Percentiles rank a stretch among this genome's conserved stretches.
phyloP scores from a whole-genome alignment of 2,797 vertebrate species.

The Gouania willdenowi region DNA sequence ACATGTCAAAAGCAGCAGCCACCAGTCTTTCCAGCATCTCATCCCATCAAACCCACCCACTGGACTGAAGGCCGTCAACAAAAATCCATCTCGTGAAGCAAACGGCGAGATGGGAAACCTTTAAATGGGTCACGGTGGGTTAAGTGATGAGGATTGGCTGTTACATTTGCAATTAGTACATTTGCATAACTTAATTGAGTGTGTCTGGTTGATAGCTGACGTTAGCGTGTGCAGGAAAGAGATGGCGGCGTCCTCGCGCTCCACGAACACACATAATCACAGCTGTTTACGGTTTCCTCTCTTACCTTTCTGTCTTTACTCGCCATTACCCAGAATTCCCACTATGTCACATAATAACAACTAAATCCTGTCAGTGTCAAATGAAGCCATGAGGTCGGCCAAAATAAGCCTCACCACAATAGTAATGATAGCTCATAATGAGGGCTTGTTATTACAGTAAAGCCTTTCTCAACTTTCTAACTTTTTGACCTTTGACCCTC shows the following conservation, averaged over 20 bases:
- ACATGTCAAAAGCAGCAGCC: conserved; percentile 1
- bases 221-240: too few species aligned
- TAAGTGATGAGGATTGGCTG: conserved; percentile 42
- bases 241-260: too few species aligned
- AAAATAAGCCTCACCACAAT: conserved; percentile 4
- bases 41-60: conserved; percentile 1
- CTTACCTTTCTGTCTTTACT: too few species aligned
- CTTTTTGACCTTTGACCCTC: conserved; percentile 37
- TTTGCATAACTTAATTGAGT: conserved; percentile 68
- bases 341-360: not conserved
- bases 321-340: conserved; percentile 13
- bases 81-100: conserved; percentile 7
- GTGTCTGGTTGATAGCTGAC: conserved; percentile 27
- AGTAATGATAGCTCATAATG: conserved; percentile 22
- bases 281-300: too few species aligned
- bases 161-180: conserved; percentile 50
- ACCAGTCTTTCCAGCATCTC: conserved; percentile 1
- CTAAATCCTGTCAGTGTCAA: not conserved
- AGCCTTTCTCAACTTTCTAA: conserved; percentile 12
- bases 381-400: too few species aligned
- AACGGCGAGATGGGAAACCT: conserved; percentile 23
- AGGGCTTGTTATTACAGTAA: conserved; percentile 34
- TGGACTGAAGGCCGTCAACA: conserved; percentile 6
- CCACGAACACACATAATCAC: too few species aligned
- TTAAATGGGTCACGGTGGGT: conserved; percentile 45